Conservation (phyloP, 2,797 vertebrate genomes). For the Coluber constrictor region DNA sequence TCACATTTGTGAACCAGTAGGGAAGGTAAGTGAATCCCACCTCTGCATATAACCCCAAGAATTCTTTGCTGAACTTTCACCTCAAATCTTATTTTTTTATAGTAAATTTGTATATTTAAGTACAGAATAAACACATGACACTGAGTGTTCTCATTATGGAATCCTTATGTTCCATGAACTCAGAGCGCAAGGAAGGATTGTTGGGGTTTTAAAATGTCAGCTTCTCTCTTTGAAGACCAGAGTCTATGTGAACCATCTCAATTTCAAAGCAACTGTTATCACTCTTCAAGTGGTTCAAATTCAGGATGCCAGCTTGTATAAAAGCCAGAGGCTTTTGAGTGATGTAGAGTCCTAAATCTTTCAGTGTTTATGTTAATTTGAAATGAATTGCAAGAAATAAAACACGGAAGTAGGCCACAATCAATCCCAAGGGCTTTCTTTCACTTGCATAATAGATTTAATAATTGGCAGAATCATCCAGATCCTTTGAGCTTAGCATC, state of each 20-base stretch:
- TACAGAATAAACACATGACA: conserved; percentile 20
- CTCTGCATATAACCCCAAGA: not conserved
- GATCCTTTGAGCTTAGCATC: conserved; percentile 10
- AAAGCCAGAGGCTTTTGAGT: conserved; percentile 16
- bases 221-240: conserved; percentile 54
- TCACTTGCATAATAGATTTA: not conserved
- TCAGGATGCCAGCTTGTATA: conserved; percentile 19
- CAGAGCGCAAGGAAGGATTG: not conserved
- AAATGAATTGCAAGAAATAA: conserved; percentile 42
- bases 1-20: no score
- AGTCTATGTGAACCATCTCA: conserved; percentile 36
- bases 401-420: conserved; percentile 4
- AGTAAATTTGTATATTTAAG: conserved; percentile 40
- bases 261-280: conserved; percentile 54
- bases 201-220: not conserved
- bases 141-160: conserved; percentile 10
- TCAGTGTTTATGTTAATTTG: conserved; percentile 37
- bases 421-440: conserved; percentile 29
- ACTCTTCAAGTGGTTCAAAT: not conserved
- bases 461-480: conserved; percentile 6
- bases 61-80: conserved; percentile 4
- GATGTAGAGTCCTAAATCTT: conserved; percentile 31
- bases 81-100: conserved; percentile 45
- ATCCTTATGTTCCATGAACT: not conserved
- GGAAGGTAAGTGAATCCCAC: no score